Evolutionary conservation across 2,888 invertebrate species (phyloP), one percentile per base, ranked within the genome.

Genomic region (Caenorhabditis imperialis): DNA sequence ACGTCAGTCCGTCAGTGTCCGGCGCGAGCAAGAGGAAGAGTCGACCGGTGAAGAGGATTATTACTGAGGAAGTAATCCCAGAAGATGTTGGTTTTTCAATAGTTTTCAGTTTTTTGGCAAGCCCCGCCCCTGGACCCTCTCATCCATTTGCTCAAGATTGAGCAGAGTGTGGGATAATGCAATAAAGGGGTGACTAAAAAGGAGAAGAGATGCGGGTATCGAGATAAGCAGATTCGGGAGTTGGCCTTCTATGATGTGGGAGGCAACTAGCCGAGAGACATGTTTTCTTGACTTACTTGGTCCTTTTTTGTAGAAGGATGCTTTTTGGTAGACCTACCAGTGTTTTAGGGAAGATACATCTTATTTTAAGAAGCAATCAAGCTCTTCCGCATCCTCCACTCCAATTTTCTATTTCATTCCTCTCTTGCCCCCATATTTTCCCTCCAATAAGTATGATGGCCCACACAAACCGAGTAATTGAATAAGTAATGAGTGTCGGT

Each of bases 1-100:
- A 57, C 37, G 61, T 60, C 40, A 70, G 69, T 50, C 75, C 69
- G 38, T 60, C 70, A 16, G 60, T 54, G 60, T 70, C 69, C 16
- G 75, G 75, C 25, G 54, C 75, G 23, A 75, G 70, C 40, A 70
- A 70, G 65, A 58, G 75, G 35, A 75, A 75, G 44, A 75, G 75
- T 71, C 53, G 75, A 25, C 75, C 75, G 38, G 70, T 71, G 27
- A 75, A 75, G 50, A 61, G 75, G 44, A 60, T 75, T 51, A 70
- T 75, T 50, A 54, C 53, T 50, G 75, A 75, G 27, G 69, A 57
- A 44, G 74, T 57, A 57, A 72, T 51, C 53, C 67, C 40, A 40
- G 50, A 65, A 42, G 48, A 47, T 23, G 55, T 57, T 40, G 50
- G 65, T 50, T 48, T 23, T 30, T 30, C n/a, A n/a, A n/a, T 38